Percentiles rank a stretch among this genome's conserved stretches.
Evolutionary conservation across 2,113 vertebrate genomes (phyloP).

Genomic region (Helogale parvula): DNA sequence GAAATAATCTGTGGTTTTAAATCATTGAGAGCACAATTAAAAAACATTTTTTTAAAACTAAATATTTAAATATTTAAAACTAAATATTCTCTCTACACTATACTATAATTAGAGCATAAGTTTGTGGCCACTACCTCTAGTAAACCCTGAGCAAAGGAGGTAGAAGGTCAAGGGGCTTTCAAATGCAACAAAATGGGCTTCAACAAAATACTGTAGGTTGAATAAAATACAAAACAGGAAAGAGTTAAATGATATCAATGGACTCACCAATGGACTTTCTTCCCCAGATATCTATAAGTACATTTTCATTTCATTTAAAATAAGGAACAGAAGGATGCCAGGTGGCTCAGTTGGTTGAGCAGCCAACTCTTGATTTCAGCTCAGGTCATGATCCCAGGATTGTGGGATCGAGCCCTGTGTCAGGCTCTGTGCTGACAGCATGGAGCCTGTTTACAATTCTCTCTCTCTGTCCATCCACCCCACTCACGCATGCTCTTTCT

Average conservation of each 20-base stretch:
- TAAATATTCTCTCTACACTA: not conserved
- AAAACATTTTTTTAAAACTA: not conserved
- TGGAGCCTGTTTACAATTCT: no score
- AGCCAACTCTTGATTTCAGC: no score
- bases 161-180: not conserved
- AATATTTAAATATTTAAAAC: not conserved
- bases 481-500: no score
- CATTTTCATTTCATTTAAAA: conserved; percentile 38
- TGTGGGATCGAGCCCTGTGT: no score
- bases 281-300: not conserved
- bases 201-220: not conserved
- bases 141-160: not conserved
- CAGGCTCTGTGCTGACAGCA: no score
- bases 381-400: no score
- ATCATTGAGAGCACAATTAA: not conserved
- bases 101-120: not conserved
- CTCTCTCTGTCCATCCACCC: no score
- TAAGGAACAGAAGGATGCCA: not conserved
- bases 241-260: not conserved
- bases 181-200: not conserved
- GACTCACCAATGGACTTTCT: not conserved
- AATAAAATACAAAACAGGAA: not conserved
- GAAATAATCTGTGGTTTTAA: not conserved
- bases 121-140: not conserved
- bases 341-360: no score